Percentiles rank a stretch among this genome's conserved stretches.
Evolutionary conservation across 2,888 invertebrate genomes (phyloP).

Genomic region (Dorcus hopei): DNA sequence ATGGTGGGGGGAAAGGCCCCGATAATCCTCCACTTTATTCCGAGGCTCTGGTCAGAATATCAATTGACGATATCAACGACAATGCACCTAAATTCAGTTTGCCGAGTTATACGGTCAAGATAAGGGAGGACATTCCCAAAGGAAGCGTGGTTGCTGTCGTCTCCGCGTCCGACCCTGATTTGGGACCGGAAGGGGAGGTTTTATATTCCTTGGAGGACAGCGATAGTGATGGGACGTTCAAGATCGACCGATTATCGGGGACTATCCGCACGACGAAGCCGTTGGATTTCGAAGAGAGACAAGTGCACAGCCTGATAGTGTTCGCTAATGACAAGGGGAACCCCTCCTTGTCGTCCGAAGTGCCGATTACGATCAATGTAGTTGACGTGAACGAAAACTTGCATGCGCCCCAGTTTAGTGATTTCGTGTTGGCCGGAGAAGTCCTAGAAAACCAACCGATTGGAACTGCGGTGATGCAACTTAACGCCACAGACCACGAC

Average conservation of each 20-base stretch:
- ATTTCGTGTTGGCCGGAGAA: slow-evolving; percentile 70
- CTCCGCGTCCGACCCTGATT: slow-evolving; percentile 80
- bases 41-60: slow-evolving; percentile 77
- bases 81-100: slow-evolving; percentile 81
- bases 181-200: slow-evolving; percentile 77
- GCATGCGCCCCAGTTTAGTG: slow-evolving; percentile 77
- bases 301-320: slow-evolving; percentile 84
- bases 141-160: slow-evolving; percentile 85
- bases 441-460: slow-evolving; percentile 79
- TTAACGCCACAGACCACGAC: slow-evolving; percentile 67
- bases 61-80: slow-evolving; percentile 88
- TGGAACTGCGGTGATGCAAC: slow-evolving; percentile 73
- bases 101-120: slow-evolving; percentile 71
- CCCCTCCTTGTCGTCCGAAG: slow-evolving; percentile 75
- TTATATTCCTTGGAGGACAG: slow-evolving; percentile 75
- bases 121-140: slow-evolving; percentile 86
- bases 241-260: slow-evolving; percentile 81
- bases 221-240: slow-evolving; percentile 68
- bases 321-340: slow-evolving; percentile 83
- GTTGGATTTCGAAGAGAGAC: slow-evolving; percentile 86
- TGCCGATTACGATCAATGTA: slow-evolving; percentile 79
- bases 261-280: slow-evolving; percentile 74
- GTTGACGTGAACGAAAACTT: slow-evolving; percentile 94
- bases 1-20: slow-evolving; percentile 60
- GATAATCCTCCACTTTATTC: slow-evolving; percentile 65